Conservation (phyloP, 2,113 vertebrate genomes). For the Misgurnus mizolepis region DNA sequence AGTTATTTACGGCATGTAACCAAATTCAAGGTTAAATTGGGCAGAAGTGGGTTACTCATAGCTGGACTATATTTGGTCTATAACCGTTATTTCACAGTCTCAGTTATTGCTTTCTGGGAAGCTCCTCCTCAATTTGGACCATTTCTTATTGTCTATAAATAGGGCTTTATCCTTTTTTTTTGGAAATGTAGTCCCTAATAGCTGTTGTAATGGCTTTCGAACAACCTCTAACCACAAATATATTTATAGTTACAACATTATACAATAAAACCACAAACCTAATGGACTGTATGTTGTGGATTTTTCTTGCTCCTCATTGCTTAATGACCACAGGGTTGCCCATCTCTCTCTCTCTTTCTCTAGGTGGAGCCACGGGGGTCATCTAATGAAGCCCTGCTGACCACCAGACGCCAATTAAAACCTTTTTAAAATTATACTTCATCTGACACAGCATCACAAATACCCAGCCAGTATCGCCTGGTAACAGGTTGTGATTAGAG, state of each 20-base stretch:
- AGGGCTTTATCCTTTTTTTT: too few species aligned
- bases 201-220: constrained; percentile 20
- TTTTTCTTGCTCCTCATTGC: constrained; percentile 5
- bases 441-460: constrained; percentile 55
- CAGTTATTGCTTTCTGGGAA: too few species aligned
- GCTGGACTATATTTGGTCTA: too few species aligned
- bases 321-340: constrained; percentile 57
- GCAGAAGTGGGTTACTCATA: too few species aligned
- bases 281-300: background rate
- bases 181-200: background rate
- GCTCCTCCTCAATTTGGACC: too few species aligned
- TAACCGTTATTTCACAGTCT: too few species aligned
- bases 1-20: too few species aligned
- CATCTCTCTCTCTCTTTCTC: constrained; percentile 55
- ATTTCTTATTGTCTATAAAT: too few species aligned
- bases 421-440: constrained; percentile 56
- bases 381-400: constrained; percentile 69
- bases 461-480: constrained; percentile 46
- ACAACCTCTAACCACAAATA: background rate
- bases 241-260: background rate
- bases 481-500: constrained; percentile 62
- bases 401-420: constrained; percentile 69
- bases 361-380: constrained; percentile 67
- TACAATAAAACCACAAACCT: background rate
- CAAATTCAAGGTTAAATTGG: too few species aligned